These are phyloP conservation scores for Distichodus sexfasciatus DNA, from an alignment of 2,797 vertebrate species.

Conservation along the genomic window DNA sequence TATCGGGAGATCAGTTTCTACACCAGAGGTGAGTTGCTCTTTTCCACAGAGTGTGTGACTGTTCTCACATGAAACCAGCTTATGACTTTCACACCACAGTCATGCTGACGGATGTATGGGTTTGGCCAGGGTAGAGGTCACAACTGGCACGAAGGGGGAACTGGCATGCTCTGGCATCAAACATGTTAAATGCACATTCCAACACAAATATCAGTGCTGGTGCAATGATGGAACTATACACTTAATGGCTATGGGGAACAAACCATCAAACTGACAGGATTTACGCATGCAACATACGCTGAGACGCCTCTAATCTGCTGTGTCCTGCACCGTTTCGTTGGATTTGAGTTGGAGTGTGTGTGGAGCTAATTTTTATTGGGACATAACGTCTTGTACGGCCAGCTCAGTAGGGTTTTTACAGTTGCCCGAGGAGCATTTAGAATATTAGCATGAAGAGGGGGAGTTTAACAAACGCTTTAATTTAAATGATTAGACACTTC, in stretches of 20 bases:
- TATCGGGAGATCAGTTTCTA: too few species aligned
- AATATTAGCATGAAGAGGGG: not conserved
- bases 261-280: not conserved
- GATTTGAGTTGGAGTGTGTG: not conserved
- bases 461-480: constrained; percentile 9
- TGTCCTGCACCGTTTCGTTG: not conserved
- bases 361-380: constrained; percentile 1
- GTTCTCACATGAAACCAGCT: constrained; percentile 88
- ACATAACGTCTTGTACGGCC: not conserved
- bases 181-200: not conserved
- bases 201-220: not conserved
- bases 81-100: constrained; percentile 72
- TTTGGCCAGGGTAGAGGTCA: constrained; percentile 72
- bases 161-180: constrained; percentile 72
- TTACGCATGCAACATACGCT: constrained; percentile 1
- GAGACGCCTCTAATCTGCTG: not conserved
- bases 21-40: too few species aligned
- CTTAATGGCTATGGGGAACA: not conserved
- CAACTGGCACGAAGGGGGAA: constrained; percentile 61
- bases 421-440: not conserved
- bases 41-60: constrained; percentile 70
- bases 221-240: not conserved
- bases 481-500: constrained; percentile 8
- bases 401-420: not conserved
- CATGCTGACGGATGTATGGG: constrained; percentile 79